Percentiles rank a stretch among this genome's conserved stretches.
Conservation (phyloP, 2,797 vertebrate species). For the Molossus molossus region DNA sequence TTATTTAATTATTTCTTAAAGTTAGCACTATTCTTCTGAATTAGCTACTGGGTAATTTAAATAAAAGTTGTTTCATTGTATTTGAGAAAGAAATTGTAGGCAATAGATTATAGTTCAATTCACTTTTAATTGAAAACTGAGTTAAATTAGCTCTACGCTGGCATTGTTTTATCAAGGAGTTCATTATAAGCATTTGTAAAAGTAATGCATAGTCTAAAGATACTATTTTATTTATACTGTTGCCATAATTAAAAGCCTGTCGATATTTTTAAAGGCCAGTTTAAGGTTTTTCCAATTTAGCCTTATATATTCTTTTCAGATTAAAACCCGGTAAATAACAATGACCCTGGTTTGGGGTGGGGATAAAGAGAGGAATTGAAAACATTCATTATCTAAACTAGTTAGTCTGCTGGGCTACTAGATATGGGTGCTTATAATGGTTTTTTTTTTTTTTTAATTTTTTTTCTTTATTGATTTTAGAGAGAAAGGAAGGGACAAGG, state of each 20-base stretch:
- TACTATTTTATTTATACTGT: slow-evolving; percentile 54
- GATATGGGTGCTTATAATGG: not conserved
- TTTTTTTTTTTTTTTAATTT: not conserved
- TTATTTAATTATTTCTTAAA: slow-evolving; percentile 71
- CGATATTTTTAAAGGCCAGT: slow-evolving; percentile 57
- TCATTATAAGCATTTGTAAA: slow-evolving; percentile 76
- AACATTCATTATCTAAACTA: slow-evolving; percentile 56
- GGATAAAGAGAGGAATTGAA: not conserved
- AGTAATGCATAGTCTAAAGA: slow-evolving; percentile 14
- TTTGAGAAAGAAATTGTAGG: slow-evolving; percentile 66
- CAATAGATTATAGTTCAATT: slow-evolving; percentile 70
- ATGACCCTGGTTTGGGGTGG: not conserved
- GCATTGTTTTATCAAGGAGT: slow-evolving; percentile 65
- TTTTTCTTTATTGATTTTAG: no score
- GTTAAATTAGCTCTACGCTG: slow-evolving; percentile 70
- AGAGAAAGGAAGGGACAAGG: no score
- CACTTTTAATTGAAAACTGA: slow-evolving; percentile 77
- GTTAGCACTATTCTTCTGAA: slow-evolving; percentile 53
- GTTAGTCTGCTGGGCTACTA: not conserved
- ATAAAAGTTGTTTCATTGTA: slow-evolving; percentile 66
- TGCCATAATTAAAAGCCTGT: slow-evolving; percentile 49
- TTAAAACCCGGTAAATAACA: slow-evolving; percentile 67
- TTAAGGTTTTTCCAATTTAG: slow-evolving; percentile 56
- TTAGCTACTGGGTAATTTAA: slow-evolving; percentile 73
- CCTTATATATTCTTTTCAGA: slow-evolving; percentile 10